phyloP scores from a whole-genome alignment of 2,113 vertebrate genomes.

The Chloroceryle aenea region DNA sequence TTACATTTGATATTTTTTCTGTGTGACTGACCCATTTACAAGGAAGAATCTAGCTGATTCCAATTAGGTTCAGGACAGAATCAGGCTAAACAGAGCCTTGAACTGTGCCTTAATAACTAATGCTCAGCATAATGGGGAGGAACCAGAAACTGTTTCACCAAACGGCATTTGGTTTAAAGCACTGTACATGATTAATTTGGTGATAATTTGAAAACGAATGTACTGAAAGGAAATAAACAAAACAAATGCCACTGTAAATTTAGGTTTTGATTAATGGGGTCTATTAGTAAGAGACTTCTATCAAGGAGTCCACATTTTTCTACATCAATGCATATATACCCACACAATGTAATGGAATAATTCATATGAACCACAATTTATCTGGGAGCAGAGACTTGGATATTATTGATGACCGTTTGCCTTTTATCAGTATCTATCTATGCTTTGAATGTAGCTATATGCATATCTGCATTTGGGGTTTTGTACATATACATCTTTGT shows the following conservation, averaged over 20 bases:
- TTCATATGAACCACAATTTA: background rate
- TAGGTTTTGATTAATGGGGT: slow-evolving; percentile 9
- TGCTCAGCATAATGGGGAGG: slow-evolving; percentile 15
- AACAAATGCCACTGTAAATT: slow-evolving; percentile 34
- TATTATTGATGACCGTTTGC: background rate
- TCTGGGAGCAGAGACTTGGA: background rate
- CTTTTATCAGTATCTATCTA: background rate
- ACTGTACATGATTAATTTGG: slow-evolving; percentile 7
- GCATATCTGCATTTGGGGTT: background rate
- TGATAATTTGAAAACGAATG: slow-evolving; percentile 48
- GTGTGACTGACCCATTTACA: slow-evolving; percentile 34
- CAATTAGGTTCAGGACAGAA: slow-evolving; percentile 40
- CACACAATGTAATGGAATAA: background rate
- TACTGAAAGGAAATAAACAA: slow-evolving; percentile 50
- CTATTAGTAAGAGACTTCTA: slow-evolving; percentile 14
- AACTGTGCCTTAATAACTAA: slow-evolving; percentile 30
- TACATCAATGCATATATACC: background rate
- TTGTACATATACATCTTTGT: background rate
- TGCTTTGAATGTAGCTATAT: background rate
- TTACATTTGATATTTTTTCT: slow-evolving; percentile 35
- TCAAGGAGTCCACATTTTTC: background rate
- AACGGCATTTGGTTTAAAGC: slow-evolving; percentile 1
- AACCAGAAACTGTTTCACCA: slow-evolving; percentile 15
- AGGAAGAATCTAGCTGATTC: slow-evolving; percentile 9
- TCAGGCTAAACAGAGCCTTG: slow-evolving; percentile 44